Conservation (phyloP, 2,888 invertebrate genomes). For the Ophonus ardosiacus region DNA sequence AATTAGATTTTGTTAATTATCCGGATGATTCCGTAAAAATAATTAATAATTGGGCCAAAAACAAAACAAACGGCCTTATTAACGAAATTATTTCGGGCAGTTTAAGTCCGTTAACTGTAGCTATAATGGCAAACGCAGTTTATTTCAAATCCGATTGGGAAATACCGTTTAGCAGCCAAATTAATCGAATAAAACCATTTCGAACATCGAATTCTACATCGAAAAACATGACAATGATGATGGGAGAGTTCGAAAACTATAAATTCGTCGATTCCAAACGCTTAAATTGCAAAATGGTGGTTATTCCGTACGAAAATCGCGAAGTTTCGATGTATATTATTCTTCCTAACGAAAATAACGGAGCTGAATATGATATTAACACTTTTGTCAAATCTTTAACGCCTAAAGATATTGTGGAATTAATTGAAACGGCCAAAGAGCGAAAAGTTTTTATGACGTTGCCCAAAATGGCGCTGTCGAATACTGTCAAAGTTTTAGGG, state of each 20-base stretch:
- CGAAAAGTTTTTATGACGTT: constrained; percentile 70
- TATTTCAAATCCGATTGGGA: constrained; percentile 76
- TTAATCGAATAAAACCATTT: constrained; percentile 72
- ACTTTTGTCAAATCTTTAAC: constrained; percentile 69
- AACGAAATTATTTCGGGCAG: constrained; percentile 71
- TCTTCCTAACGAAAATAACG: constrained; percentile 72
- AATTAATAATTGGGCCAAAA: constrained; percentile 72
- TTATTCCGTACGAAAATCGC: constrained; percentile 75
- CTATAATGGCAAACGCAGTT: constrained; percentile 75
- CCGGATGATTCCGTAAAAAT: constrained; percentile 51
- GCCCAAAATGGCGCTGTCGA: constrained; percentile 72
- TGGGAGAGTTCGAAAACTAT: constrained; percentile 70
- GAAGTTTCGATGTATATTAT: constrained; percentile 76
- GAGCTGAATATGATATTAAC: constrained; percentile 70
- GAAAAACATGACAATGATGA: constrained; percentile 71
- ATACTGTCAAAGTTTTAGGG: constrained; percentile 70
- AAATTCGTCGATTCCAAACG: constrained; percentile 72
- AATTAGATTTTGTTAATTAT: constrained; percentile 70
- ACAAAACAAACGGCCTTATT: constrained; percentile 74
- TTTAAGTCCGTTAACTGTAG: constrained; percentile 71
- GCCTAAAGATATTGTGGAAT: constrained; percentile 68
- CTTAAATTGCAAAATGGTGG: constrained; percentile 73
- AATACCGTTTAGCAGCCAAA: constrained; percentile 73
- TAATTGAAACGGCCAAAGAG: constrained; percentile 67
- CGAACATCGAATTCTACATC: constrained; percentile 66